A percentile compares a stretch with the other conserved stretches of the same genome.
Evolutionary conservation across 2,113 vertebrate species (phyloP).

Genomic region (Tauraco erythrolophus): DNA sequence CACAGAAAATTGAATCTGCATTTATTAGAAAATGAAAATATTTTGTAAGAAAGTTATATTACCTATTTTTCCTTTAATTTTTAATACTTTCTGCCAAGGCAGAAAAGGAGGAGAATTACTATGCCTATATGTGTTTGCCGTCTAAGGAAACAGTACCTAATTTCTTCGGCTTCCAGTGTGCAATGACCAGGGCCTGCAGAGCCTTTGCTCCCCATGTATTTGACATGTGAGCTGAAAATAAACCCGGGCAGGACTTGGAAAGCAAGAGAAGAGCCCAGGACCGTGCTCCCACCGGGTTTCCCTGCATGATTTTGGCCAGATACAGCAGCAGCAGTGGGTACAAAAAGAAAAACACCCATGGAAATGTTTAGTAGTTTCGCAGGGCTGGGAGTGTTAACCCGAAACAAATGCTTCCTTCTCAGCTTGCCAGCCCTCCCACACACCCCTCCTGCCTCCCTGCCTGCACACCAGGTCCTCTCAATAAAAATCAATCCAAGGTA

Average conservation of each 20-base stretch:
- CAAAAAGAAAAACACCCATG: accelerated
- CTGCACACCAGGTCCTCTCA: neutral
- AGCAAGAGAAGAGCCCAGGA: neutral
- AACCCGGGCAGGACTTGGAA: neutral
- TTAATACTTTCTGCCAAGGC: neutral
- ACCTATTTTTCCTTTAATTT: neutral
- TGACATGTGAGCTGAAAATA: neutral
- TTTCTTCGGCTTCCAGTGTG: neutral
- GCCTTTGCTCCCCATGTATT: neutral
- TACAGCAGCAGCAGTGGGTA: neutral
- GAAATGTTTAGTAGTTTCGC: accelerated
- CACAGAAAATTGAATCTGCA: neutral
- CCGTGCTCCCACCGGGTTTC: neutral
- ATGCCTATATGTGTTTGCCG: neutral
- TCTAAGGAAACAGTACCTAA: neutral
- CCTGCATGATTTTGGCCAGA: neutral
- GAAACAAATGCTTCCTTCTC: neutral
- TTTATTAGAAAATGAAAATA: neutral
- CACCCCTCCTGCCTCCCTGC: neutral
- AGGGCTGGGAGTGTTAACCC: accelerated
- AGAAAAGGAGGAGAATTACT: neutral
- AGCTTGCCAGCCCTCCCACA: neutral
- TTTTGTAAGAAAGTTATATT: neutral
- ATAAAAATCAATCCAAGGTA: neutral
- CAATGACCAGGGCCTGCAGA: neutral